phyloP scores from a whole-genome alignment of 2,797 vertebrate species.

The Limosa lapponica region DNA sequence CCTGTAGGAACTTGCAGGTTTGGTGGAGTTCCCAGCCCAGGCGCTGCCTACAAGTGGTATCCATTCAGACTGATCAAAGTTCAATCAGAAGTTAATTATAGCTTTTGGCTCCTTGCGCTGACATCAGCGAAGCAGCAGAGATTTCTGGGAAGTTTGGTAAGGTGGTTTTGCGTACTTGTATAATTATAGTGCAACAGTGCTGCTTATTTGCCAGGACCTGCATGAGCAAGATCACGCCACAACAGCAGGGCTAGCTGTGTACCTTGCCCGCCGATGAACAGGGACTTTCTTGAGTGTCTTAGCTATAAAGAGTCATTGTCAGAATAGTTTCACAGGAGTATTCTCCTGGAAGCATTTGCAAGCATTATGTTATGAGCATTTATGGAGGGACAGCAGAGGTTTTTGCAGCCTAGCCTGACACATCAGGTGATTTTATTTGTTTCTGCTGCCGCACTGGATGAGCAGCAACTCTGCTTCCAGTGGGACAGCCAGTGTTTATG shows the following conservation, averaged over 20 bases:
- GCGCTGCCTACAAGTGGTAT: neutral
- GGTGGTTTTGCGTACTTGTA: neutral
- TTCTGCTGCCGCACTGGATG: neutral
- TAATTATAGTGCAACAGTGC: rapidly evolving
- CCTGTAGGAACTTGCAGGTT: neutral
- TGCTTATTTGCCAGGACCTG: neutral
- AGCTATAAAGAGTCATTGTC: neutral
- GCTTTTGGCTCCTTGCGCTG: conserved; percentile 2
- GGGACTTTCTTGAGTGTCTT: neutral
- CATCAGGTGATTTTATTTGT: neutral
- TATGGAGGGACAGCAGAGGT: rapidly evolving
- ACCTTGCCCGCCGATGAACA: neutral
- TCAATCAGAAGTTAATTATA: conserved; percentile 13
- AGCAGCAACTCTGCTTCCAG: neutral
- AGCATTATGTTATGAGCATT: neutral
- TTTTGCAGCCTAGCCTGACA: neutral
- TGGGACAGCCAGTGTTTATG: neutral
- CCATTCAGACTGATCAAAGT: conserved; percentile 44
- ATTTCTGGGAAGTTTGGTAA: neutral
- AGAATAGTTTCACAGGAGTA: neutral
- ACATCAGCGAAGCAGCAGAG: neutral
- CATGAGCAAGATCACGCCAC: neutral
- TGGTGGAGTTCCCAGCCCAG: conserved; percentile 7
- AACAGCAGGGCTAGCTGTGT: rapidly evolving
- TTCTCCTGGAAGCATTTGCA: neutral